Evolutionary conservation across 2,113 vertebrate species (phyloP).

Genomic region (Physeter macrocephalus): DNA sequence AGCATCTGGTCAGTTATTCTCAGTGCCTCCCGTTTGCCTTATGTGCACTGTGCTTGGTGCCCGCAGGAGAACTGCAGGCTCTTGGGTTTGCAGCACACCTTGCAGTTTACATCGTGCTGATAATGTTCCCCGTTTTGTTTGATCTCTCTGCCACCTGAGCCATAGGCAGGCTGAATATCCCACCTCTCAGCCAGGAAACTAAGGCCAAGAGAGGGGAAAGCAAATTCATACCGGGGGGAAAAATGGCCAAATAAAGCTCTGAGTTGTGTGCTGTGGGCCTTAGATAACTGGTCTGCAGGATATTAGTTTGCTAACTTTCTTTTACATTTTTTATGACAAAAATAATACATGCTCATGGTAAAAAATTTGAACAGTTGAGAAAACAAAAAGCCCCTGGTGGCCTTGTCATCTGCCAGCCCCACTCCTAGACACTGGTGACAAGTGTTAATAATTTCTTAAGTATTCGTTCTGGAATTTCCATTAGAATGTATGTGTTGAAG

Average conservation of each 20-base stretch:
- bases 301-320: neutral
- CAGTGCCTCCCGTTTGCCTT: neutral
- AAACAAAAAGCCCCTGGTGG: neutral
- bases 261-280: neutral
- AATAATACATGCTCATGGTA: neutral
- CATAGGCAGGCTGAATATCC: neutral
- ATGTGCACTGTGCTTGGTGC: neutral
- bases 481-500: neutral
- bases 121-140: neutral
- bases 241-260: neutral
- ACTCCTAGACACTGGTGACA: neutral
- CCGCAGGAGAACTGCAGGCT: rapidly evolving
- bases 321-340: neutral
- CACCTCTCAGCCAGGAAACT: neutral
- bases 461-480: neutral
- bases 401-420: neutral
- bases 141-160: neutral
- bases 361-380: neutral
- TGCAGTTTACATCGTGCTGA: neutral
- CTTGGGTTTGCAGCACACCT: neutral
- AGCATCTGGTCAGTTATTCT: conserved; percentile 12
- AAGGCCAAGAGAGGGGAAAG: neutral
- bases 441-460: neutral
- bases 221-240: neutral
- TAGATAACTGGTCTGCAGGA: neutral